Evolutionary conservation across 2,113 vertebrate species (phyloP).

Genomic region (Triplophysa siluroides): DNA sequence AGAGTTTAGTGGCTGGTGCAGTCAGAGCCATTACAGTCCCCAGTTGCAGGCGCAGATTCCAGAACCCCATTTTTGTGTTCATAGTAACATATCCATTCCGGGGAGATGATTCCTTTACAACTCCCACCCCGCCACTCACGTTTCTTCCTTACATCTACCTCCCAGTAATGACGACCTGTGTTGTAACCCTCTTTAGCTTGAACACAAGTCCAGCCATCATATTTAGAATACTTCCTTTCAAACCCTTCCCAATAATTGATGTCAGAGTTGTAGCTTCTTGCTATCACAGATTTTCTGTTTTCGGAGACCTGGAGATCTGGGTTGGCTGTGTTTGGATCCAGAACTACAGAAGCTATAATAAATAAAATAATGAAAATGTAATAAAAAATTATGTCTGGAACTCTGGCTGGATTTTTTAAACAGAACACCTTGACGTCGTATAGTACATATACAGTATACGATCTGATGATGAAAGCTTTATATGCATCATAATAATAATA

Average conservation of each 20-base stretch:
- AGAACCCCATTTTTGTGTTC: constrained; percentile 51
- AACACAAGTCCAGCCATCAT: constrained; percentile 59
- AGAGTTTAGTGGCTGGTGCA: constrained; percentile 47
- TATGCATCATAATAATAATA: background rate
- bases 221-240: background rate
- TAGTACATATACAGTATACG: no score
- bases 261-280: background rate
- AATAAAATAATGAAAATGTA: background rate
- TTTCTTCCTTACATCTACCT: constrained; percentile 62
- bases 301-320: constrained; percentile 65
- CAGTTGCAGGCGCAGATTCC: constrained; percentile 57
- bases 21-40: constrained; percentile 49
- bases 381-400: background rate
- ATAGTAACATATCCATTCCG: constrained; percentile 59
- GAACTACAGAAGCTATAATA: constrained; percentile 68
- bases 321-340: constrained; percentile 56
- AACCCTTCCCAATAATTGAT: constrained; percentile 49
- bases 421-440: background rate
- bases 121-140: constrained; percentile 79
- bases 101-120: constrained; percentile 70
- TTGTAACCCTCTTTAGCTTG: constrained; percentile 58
- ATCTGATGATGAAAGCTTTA: background rate
- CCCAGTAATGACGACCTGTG: constrained; percentile 67
- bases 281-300: constrained; percentile 68
- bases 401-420: background rate